Percentiles rank a stretch among this genome's conserved stretches.
phyloP scores from a whole-genome alignment of 2,113 vertebrate species.

The Henicopernis longicauda region DNA sequence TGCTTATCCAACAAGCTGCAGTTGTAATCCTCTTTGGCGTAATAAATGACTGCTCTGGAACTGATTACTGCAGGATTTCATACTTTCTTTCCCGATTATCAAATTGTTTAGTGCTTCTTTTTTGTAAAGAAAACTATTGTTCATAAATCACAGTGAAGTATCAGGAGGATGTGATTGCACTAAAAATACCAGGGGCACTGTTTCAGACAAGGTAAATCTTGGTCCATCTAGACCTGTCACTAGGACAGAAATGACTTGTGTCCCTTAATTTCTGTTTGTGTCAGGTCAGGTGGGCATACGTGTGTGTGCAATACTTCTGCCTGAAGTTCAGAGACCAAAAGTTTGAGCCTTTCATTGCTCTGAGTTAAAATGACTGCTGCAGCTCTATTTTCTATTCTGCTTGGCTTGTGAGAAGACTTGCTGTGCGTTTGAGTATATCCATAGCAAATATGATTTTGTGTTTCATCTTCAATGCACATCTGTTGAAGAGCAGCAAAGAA shows the following conservation, averaged over 20 bases:
- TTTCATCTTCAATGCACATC: constrained; percentile 51
- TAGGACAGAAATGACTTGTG: not conserved
- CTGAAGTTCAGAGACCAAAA: not conserved
- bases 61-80: constrained; percentile 34
- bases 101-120: not conserved
- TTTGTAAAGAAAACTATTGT: not conserved
- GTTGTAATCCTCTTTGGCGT: constrained; percentile 30
- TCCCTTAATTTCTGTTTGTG: not conserved
- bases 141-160: not conserved
- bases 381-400: not conserved
- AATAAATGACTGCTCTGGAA: constrained; percentile 44
- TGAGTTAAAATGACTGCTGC: not conserved
- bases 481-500: constrained; percentile 35
- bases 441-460: constrained; percentile 20
- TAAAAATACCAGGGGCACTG: not conserved
- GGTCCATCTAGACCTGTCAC: not conserved
- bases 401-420: constrained; percentile 3
- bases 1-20: constrained; percentile 31
- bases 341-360: not conserved
- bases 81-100: constrained; percentile 4
- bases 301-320: not conserved
- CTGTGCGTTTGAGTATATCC: not conserved
- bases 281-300: not conserved
- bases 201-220: not conserved
- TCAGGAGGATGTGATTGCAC: not conserved